Evolutionary conservation across 2,113 vertebrate genomes (phyloP).

Genomic region (Melanerpes aurifrons): DNA sequence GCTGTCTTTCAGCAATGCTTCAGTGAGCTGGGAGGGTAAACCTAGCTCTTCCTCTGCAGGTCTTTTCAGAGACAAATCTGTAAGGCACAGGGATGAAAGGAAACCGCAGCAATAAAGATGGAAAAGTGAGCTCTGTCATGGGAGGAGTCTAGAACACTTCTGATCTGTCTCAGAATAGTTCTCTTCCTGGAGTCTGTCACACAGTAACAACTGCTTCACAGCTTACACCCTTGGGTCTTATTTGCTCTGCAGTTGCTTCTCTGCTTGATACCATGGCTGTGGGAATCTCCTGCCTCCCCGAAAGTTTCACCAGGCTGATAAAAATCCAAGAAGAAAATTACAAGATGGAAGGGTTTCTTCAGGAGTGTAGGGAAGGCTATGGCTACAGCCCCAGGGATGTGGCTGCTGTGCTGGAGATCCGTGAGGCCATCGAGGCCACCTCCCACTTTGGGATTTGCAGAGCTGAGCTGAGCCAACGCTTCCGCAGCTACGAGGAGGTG

Average conservation of each 20-base stretch:
- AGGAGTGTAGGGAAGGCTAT: constrained; percentile 18
- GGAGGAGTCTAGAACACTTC: neutral
- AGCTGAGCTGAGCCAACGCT: constrained; percentile 68
- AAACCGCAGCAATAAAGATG: neutral
- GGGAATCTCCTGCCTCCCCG: constrained; percentile 78
- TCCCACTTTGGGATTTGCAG: constrained; percentile 81
- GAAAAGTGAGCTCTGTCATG: neutral
- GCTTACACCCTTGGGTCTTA: neutral
- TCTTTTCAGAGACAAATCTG: neutral
- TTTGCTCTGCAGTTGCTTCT: constrained; percentile 61
- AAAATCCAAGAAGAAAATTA: constrained; percentile 34
- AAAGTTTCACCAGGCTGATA: constrained; percentile 77
- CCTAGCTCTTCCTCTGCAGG: neutral
- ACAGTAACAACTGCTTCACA: neutral
- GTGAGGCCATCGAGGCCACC: constrained; percentile 67
- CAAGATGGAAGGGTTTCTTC: constrained; percentile 50
- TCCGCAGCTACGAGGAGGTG: constrained; percentile 66
- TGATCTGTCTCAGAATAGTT: neutral
- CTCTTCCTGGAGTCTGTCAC: neutral
- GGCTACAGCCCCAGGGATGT: constrained; percentile 78
- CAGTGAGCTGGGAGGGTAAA: neutral
- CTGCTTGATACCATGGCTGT: constrained; percentile 67
- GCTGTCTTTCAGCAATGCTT: neutral
- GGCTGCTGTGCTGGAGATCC: constrained; percentile 73
- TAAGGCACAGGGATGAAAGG: neutral